Percentiles rank a stretch among this genome's conserved stretches.
These are phyloP conservation scores for Sinopyrophorus schimmeli DNA, from an alignment of 2,888 invertebrate species.

Conservation along the genomic window DNA sequence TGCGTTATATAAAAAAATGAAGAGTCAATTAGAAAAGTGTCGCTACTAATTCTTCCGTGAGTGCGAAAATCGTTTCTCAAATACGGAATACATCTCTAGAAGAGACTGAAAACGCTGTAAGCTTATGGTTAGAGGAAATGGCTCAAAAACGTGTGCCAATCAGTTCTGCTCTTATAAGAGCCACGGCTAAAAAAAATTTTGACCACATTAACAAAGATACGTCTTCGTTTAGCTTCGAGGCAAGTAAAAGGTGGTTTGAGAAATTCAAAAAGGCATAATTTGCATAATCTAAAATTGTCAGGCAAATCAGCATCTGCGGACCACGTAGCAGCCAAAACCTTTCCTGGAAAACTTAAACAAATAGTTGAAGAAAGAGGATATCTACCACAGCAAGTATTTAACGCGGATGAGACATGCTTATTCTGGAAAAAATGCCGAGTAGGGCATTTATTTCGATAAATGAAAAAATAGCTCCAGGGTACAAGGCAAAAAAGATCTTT, in stretches of 20 bases:
- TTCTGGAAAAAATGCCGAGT: slow-evolving; percentile 38
- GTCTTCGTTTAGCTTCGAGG: slow-evolving; percentile 1
- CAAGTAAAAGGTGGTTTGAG: slow-evolving; percentile 36
- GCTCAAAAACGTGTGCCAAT: too few species aligned
- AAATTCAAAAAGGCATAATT: slow-evolving; percentile 28
- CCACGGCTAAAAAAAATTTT: too few species aligned
- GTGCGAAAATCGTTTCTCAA: too few species aligned
- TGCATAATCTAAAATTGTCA: slow-evolving; percentile 23
- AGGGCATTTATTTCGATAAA: slow-evolving; percentile 33
- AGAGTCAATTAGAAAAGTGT: too few species aligned
- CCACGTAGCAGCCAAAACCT: slow-evolving; percentile 22
- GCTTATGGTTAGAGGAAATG: too few species aligned
- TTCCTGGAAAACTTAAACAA: slow-evolving; percentile 20
- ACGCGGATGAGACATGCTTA: slow-evolving; percentile 40
- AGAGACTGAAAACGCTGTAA: too few species aligned
- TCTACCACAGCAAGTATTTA: slow-evolving; percentile 40
- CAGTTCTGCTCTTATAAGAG: too few species aligned
- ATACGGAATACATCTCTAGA: too few species aligned
- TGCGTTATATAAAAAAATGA: too few species aligned
- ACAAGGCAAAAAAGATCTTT: too few species aligned
- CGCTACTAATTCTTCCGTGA: too few species aligned
- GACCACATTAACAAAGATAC: too few species aligned
- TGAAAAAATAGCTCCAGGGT: slow-evolving; percentile 34
- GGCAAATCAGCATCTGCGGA: slow-evolving; percentile 28
- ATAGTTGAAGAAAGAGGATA: slow-evolving; percentile 28